These are phyloP conservation scores for Lepidurus couesii DNA, from an alignment of 1,140 invertebrate species.

Conservation along the genomic window DNA sequence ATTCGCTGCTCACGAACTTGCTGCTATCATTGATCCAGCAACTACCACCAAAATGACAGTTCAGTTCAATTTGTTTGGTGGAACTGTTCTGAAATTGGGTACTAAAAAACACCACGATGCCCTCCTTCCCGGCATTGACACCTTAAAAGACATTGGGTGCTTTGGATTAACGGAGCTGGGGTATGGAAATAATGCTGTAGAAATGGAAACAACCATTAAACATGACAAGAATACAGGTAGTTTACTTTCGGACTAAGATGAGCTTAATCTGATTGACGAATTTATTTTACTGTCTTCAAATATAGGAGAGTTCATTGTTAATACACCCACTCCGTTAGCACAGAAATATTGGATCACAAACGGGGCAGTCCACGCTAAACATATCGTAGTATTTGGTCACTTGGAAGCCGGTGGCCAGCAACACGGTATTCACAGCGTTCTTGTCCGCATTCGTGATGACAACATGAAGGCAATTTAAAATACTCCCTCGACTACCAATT, in stretches of 20 bases:
- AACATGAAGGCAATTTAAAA: constrained; percentile 38
- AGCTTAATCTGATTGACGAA: constrained; percentile 33
- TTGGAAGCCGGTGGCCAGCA: constrained; percentile 40
- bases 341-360: constrained; percentile 47
- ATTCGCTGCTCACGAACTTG: constrained; percentile 45
- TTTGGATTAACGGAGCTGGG: constrained; percentile 45
- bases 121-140: constrained; percentile 43
- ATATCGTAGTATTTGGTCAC: constrained; percentile 44
- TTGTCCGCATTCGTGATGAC: constrained; percentile 44
- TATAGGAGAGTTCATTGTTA: constrained; percentile 42
- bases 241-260: constrained; percentile 32
- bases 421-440: constrained; percentile 42
- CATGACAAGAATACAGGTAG: background rate
- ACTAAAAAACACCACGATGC: constrained; percentile 42
- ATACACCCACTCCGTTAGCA: constrained; percentile 42
- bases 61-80: constrained; percentile 46
- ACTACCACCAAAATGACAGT: constrained; percentile 47
- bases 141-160: constrained; percentile 43
- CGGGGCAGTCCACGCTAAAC: constrained; percentile 44
- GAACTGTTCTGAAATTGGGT: constrained; percentile 44
- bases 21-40: constrained; percentile 43
- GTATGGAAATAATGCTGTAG: constrained; percentile 46
- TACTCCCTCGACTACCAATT: background rate
- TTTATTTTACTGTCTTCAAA: constrained; percentile 22
- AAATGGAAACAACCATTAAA: constrained; percentile 45